Evolutionary conservation across 1,140 invertebrate genomes (phyloP).

Genomic region (Leguminivora glycinivorella): DNA sequence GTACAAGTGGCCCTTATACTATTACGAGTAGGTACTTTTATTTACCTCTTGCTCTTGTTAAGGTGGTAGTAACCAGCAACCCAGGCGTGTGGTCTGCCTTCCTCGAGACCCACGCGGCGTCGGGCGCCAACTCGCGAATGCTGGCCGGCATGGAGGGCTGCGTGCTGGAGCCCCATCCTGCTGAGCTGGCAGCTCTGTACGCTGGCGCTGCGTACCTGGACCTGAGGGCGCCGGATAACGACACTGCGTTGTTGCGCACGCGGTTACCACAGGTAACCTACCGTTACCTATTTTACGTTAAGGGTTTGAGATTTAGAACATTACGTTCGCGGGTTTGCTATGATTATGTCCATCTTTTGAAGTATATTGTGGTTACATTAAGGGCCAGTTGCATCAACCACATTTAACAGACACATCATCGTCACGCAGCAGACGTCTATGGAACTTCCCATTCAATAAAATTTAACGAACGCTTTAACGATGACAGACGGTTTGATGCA

Average conservation of each 20-base stretch:
- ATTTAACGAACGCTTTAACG: too few species aligned
- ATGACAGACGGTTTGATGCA: too few species aligned
- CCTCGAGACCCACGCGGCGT: conserved; percentile 54
- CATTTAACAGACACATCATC: too few species aligned
- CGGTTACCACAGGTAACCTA: conserved; percentile 62
- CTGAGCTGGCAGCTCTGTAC: conserved; percentile 59
- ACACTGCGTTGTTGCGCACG: conserved; percentile 64
- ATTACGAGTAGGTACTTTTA: too few species aligned
- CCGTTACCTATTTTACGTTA: background rate
- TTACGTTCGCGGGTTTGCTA: too few species aligned
- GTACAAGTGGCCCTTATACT: too few species aligned
- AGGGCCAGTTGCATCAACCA: too few species aligned
- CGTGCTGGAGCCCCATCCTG: conserved; percentile 62
- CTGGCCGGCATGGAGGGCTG: conserved; percentile 59
- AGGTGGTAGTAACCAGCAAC: conserved; percentile 63
- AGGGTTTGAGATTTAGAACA: too few species aligned
- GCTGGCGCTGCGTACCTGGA: conserved; percentile 61
- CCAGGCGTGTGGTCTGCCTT: conserved; percentile 58
- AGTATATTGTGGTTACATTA: too few species aligned
- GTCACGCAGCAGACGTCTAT: too few species aligned
- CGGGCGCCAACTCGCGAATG: conserved; percentile 42
- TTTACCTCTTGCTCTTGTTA: background rate
- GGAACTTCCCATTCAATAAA: too few species aligned
- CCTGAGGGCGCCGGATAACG: conserved; percentile 57
- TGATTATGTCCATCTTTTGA: too few species aligned